These are phyloP conservation scores for Phalacrocorax brasilianus DNA, from an alignment of 2,113 vertebrate species.

Conservation along the genomic window DNA sequence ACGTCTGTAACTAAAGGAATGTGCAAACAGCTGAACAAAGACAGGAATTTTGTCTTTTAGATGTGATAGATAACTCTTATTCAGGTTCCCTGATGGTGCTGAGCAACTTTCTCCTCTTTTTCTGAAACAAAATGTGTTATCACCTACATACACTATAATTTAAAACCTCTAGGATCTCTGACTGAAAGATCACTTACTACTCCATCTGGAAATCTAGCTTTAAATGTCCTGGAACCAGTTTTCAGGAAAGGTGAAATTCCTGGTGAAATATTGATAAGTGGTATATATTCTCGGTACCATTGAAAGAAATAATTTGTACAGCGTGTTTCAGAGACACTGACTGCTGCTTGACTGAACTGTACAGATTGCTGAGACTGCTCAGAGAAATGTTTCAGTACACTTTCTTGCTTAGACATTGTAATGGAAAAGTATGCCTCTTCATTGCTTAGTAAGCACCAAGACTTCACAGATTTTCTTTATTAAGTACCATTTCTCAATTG, in stretches of 20 bases:
- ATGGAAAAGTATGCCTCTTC: neutral
- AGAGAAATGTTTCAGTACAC: rapidly evolving
- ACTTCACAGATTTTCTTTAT: neutral
- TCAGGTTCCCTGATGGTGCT: neutral
- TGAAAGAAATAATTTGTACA: neutral
- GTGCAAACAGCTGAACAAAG: neutral
- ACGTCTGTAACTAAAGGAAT: neutral
- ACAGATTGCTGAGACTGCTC: neutral
- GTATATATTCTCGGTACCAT: rapidly evolving
- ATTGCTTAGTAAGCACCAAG: neutral
- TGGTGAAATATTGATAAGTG: neutral
- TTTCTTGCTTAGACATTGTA: neutral
- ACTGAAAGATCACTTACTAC: neutral
- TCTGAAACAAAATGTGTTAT: neutral
- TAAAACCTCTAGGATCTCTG: neutral
- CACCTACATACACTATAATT: neutral
- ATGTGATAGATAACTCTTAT: neutral
- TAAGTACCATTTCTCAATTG: neutral
- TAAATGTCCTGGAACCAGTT: neutral
- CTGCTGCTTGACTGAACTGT: neutral
- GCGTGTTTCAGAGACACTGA: neutral
- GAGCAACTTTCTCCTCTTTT: neutral
- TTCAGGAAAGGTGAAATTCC: neutral
- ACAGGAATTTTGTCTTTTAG: neutral
- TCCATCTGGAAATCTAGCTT: neutral